Evolutionary conservation across 2,113 vertebrate species (phyloP).

Genomic region (Martes martes): DNA sequence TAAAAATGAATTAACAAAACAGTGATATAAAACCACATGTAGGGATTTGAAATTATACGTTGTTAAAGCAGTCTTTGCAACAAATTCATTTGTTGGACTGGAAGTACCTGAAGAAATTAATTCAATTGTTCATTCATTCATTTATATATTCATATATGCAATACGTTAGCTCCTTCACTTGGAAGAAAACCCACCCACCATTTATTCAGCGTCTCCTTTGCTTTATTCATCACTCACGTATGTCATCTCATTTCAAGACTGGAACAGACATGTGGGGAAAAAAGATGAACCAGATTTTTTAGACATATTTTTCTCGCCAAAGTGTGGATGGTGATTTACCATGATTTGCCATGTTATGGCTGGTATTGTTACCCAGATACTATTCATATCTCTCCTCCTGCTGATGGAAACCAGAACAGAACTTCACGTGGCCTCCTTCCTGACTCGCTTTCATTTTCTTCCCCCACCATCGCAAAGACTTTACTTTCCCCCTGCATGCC

Average conservation of each 20-base stretch:
- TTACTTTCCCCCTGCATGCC: constrained; percentile 20
- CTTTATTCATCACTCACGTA: neutral
- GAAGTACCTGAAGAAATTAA: neutral
- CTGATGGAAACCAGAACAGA: neutral
- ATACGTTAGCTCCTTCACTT: neutral
- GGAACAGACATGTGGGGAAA: neutral
- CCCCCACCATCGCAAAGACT: neutral
- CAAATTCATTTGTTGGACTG: neutral
- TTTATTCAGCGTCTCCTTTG: neutral
- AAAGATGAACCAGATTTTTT: neutral
- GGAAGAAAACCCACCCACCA: neutral
- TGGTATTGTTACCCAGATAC: neutral
- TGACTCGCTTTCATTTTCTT: constrained; percentile 37
- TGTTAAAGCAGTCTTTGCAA: neutral
- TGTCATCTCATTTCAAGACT: neutral
- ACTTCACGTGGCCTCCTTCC: neutral
- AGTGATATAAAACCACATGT: neutral
- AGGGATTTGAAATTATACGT: neutral
- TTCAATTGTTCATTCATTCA: neutral
- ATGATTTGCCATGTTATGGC: neutral
- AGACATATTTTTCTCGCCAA: neutral
- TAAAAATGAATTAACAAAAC: neutral
- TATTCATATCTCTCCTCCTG: neutral
- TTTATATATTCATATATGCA: neutral
- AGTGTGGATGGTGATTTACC: neutral